Conservation (phyloP, 2,113 vertebrate genomes). For the Agelaius phoeniceus region DNA sequence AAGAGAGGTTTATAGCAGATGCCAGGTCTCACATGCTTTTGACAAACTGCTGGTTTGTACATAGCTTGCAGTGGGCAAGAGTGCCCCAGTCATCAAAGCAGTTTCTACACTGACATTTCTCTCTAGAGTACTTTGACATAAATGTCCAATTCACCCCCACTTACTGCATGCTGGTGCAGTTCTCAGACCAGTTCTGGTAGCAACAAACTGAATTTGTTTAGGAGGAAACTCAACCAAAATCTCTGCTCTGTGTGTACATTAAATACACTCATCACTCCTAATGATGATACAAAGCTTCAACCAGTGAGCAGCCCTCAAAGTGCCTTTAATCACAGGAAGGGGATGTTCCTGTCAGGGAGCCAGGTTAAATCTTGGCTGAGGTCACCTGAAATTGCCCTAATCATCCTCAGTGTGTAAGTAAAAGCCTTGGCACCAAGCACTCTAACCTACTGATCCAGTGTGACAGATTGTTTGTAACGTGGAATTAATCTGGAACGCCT, state of each 20-base stretch:
- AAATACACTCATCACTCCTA: neutral
- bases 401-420: neutral
- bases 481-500: neutral
- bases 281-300: neutral
- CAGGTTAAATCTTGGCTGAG: neutral
- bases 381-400: neutral
- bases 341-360: neutral
- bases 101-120: neutral
- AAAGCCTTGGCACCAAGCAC: neutral
- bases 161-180: neutral
- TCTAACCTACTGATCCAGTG: neutral
- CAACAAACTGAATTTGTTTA: neutral
- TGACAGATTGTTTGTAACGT: neutral
- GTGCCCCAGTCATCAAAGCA: neutral
- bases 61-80: neutral
- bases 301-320: neutral
- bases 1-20: neutral
- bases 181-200: conserved; percentile 1
- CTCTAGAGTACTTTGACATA: neutral
- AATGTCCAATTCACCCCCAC: neutral
- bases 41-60: neutral
- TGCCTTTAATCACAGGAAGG: neutral
- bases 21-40: neutral
- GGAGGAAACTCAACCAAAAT: neutral
- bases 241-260: neutral